Evolutionary conservation across 2,113 vertebrate genomes (phyloP).

Genomic region (Sinocyclocheilus rhinocerous): DNA sequence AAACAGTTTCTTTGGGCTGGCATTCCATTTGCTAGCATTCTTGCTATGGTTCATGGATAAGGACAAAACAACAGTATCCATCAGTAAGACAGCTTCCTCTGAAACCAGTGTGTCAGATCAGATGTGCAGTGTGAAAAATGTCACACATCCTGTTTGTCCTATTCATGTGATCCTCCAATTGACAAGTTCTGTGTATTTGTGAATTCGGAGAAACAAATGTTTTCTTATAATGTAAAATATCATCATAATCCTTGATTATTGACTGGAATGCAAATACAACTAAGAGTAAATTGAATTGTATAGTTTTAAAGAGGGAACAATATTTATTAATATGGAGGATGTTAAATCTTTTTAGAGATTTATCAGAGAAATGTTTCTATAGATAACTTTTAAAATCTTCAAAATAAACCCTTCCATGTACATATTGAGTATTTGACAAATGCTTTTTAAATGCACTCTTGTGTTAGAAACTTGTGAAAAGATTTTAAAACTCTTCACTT

Average conservation of each 20-base stretch:
- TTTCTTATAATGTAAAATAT: not conserved
- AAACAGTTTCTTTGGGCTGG: constrained; percentile 29
- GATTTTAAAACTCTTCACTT: constrained; percentile 22
- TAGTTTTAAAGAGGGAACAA: not conserved
- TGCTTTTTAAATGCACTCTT: constrained; percentile 22
- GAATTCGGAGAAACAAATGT: not conserved
- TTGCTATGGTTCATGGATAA: constrained; percentile 51
- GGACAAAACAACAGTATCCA: constrained; percentile 53
- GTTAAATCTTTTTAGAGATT: not conserved
- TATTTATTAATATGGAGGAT: not conserved
- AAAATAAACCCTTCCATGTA: not conserved
- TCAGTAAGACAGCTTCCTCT: constrained; percentile 52
- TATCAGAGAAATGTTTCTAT: not conserved
- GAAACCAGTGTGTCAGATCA: constrained; percentile 34
- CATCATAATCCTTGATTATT: not conserved
- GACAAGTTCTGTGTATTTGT: not conserved
- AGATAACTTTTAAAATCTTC: not conserved
- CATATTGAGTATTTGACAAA: not conserved
- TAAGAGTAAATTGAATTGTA: not conserved
- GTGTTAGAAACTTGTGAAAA: constrained; percentile 19
- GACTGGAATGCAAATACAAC: not conserved
- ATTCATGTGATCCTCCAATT: constrained; percentile 35
- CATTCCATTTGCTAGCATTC: constrained; percentile 52
- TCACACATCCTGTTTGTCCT: constrained; percentile 36
- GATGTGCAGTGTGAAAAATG: constrained; percentile 31